Evolutionary conservation across 2,888 invertebrate species (phyloP).

Genomic region (Harmothoe impar): DNA sequence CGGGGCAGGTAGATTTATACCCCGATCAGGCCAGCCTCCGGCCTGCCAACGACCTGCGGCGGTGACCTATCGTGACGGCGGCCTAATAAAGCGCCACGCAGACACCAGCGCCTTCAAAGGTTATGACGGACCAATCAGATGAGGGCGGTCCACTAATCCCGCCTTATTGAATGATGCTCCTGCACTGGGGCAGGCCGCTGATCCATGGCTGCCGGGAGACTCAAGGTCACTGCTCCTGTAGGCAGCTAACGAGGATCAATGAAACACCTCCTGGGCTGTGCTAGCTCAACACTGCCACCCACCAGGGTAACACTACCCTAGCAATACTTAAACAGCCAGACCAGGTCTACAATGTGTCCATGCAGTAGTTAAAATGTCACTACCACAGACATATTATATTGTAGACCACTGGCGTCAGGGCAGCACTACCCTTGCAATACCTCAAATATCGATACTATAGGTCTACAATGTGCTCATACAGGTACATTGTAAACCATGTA

Average conservation of each 20-base stretch:
- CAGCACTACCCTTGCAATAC: too few species aligned
- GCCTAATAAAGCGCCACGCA: background rate
- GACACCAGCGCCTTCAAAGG: constrained; percentile 26
- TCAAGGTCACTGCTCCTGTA: constrained; percentile 37
- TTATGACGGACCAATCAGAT: constrained; percentile 45
- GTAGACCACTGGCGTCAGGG: too few species aligned
- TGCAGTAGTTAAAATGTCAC: too few species aligned
- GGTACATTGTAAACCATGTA: too few species aligned
- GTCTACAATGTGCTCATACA: too few species aligned
- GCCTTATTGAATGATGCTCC: constrained; percentile 40
- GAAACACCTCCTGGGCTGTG: background rate
- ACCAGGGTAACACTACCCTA: too few species aligned
- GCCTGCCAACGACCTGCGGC: constrained; percentile 8
- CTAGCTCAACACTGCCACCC: background rate
- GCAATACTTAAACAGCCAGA: too few species aligned
- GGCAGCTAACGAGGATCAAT: constrained; percentile 38
- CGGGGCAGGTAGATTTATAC: constrained; percentile 31
- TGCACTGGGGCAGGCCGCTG: background rate
- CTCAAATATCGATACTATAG: too few species aligned
- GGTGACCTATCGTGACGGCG: background rate
- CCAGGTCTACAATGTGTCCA: too few species aligned
- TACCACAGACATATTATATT: too few species aligned
- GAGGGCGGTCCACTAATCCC: background rate
- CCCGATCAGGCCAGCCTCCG: background rate
- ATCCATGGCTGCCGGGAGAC: background rate